These are phyloP conservation scores for Subacronicta megacephala DNA, from an alignment of 2,888 invertebrate species.

Conservation along the genomic window DNA sequence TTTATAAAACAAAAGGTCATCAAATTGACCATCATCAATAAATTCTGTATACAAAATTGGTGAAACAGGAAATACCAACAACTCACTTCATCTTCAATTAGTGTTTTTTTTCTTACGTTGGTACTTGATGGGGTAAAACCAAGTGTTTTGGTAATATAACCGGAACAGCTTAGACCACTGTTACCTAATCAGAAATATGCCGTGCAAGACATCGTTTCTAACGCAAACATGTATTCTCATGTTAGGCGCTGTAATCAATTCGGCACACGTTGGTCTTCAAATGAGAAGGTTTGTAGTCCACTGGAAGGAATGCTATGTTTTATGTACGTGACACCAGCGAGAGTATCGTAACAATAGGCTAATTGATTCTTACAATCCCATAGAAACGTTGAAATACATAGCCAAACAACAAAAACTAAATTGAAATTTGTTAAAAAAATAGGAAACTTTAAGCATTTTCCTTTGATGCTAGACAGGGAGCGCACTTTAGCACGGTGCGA, in stretches of 20 bases:
- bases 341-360: too few relatives aligned
- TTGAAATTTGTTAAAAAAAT: too few relatives aligned
- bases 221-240: constrained; percentile 67
- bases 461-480: too few relatives aligned
- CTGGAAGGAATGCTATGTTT: constrained; percentile 33
- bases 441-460: too few relatives aligned
- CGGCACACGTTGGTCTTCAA: constrained; percentile 62
- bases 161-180: constrained; percentile 45
- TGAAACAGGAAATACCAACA: constrained; percentile 32
- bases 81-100: constrained; percentile 2
- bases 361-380: too few relatives aligned
- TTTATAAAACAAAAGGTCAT: not conserved
- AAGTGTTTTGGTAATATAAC: constrained; percentile 22
- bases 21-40: not conserved
- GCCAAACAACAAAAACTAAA: too few relatives aligned
- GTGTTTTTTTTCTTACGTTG: not conserved
- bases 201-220: constrained; percentile 51
- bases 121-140: not conserved
- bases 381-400: too few relatives aligned
- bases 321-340: constrained; percentile 21
- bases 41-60: constrained; percentile 25
- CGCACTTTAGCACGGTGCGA: too few relatives aligned
- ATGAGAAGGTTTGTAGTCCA: constrained; percentile 18
- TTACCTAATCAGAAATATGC: constrained; percentile 72
- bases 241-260: constrained; percentile 75